Conservation (phyloP, 2,888 invertebrate genomes). For the Spilosoma lubricipeda region DNA sequence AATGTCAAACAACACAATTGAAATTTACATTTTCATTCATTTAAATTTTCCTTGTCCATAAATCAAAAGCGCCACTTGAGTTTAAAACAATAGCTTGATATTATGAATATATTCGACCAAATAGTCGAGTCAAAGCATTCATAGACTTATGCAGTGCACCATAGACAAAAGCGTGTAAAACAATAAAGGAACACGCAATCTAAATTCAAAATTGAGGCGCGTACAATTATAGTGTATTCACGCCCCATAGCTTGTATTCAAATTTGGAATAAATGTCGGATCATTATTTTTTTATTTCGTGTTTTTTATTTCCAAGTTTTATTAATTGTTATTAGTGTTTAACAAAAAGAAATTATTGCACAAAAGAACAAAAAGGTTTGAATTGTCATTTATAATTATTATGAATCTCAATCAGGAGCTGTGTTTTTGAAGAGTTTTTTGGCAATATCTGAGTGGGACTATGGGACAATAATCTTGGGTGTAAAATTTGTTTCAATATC, state of each 20-base stretch:
- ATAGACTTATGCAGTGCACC: constrained; percentile 42
- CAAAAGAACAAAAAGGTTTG: not conserved
- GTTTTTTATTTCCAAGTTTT: constrained; percentile 60
- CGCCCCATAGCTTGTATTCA: constrained; percentile 80
- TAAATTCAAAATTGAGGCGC: constrained; percentile 75
- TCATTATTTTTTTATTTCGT: constrained; percentile 49
- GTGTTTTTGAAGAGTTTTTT: not conserved
- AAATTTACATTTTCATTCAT: constrained; percentile 29
- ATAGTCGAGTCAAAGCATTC: constrained; percentile 44
- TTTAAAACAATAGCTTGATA: constrained; percentile 38
- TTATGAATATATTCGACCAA: constrained; percentile 36
- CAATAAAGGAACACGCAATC: constrained; percentile 75
- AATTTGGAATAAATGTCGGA: constrained; percentile 66
- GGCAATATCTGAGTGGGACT: not conserved
- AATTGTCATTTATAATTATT: not conserved
- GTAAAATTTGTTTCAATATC: not conserved
- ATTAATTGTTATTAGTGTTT: constrained; percentile 21
- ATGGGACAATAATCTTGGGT: not conserved
- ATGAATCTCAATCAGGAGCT: too few species aligned
- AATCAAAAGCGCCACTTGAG: constrained; percentile 30
- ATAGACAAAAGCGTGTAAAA: constrained; percentile 73
- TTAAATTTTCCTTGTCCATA: constrained; percentile 21
- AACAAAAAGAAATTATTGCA: constrained; percentile 24
- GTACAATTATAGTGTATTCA: constrained; percentile 74
- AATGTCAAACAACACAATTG: constrained; percentile 24